Conservation (phyloP, 1,140 invertebrate genomes). For the Spodoptera litura region DNA sequence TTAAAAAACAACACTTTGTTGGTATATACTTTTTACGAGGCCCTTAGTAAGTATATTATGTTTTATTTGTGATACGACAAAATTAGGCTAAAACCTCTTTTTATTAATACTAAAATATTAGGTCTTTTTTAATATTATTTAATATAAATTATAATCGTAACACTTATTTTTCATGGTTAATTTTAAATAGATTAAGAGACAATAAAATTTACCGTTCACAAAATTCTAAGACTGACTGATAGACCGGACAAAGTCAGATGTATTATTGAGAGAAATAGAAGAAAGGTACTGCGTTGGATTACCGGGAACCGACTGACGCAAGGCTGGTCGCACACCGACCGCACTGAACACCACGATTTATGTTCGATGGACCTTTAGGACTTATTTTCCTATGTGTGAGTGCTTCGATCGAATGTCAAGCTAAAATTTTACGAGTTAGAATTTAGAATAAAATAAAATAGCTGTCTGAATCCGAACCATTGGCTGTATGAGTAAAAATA, state of each 20-base stretch:
- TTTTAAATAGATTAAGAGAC: neutral
- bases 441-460: no score
- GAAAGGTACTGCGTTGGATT: slow-evolving; percentile 40
- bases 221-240: neutral
- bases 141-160: neutral
- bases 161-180: no score
- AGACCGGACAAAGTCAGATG: neutral
- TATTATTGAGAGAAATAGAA: slow-evolving; percentile 45
- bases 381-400: slow-evolving; percentile 39
- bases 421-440: no score
- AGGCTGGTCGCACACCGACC: slow-evolving; percentile 55
- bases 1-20: neutral
- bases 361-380: slow-evolving; percentile 50
- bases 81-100: neutral
- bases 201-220: neutral
- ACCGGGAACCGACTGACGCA: slow-evolving; percentile 48
- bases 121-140: neutral
- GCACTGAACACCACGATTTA: slow-evolving; percentile 73
- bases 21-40: neutral
- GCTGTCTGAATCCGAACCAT: no score
- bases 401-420: neutral
- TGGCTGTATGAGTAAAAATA: no score
- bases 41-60: no score
- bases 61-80: neutral
- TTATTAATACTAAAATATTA: neutral